Conservation (phyloP, 2,797 vertebrate species). For the Nyctibius grandis region DNA sequence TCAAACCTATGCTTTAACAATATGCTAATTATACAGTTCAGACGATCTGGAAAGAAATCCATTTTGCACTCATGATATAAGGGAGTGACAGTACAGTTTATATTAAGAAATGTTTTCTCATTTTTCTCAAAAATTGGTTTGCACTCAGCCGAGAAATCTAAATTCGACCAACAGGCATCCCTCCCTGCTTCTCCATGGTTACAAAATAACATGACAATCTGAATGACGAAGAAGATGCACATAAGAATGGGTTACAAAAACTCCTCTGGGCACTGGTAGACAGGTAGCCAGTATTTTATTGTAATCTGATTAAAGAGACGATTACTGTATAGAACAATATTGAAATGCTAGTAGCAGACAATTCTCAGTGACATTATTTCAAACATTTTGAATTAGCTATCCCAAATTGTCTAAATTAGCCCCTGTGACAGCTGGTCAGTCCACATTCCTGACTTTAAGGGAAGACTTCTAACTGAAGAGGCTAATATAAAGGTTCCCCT, state of each 20-base stretch:
- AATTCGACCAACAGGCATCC: conserved; percentile 54
- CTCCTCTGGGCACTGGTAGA: conserved; percentile 28
- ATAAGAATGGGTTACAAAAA: conserved; percentile 34
- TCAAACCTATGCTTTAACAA: conserved; percentile 23
- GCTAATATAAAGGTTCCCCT: background rate
- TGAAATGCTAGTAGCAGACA: background rate
- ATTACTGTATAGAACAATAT: background rate
- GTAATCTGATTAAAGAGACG: background rate
- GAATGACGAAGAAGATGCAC: conserved; percentile 31
- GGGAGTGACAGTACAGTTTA: conserved; percentile 63
- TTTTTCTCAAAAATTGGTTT: conserved; percentile 67
- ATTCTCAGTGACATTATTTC: background rate
- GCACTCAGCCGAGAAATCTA: conserved; percentile 63
- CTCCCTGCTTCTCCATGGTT: conserved; percentile 58
- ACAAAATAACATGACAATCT: conserved; percentile 58
- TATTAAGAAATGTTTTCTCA: conserved; percentile 65
- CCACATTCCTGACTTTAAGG: background rate
- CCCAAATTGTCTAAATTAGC: background rate
- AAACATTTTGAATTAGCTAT: background rate
- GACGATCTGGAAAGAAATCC: conserved; percentile 64
- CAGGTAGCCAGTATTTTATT: background rate
- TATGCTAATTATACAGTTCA: conserved; percentile 49
- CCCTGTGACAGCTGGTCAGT: background rate
- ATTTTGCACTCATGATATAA: conserved; percentile 55
- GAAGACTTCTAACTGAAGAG: background rate